A percentile compares a stretch with the other conserved stretches of the same genome.
Evolutionary conservation across 92 coral and sea anemone genomes (phyloP).

Genomic region (Epizoanthus stellaris): DNA sequence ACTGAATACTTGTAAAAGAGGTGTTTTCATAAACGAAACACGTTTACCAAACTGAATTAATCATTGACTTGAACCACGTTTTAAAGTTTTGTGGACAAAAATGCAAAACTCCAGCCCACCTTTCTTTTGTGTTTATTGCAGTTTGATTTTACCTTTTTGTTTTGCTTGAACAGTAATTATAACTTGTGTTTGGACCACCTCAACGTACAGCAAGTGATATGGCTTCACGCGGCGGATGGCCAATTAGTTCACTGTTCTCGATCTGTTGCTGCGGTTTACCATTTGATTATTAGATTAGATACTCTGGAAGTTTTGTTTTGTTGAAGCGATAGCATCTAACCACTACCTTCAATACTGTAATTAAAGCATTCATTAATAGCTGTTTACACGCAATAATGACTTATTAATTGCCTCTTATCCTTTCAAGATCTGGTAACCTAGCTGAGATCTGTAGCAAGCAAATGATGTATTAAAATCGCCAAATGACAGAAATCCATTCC

Average conservation of each 20-base stretch:
- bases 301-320: conserved; percentile 27
- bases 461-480: background rate
- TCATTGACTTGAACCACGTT: too few species aligned
- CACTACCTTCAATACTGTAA: background rate
- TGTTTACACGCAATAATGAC: conserved; percentile 20
- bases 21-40: too few species aligned
- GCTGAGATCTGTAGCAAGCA: background rate
- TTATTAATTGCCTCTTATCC: conserved; percentile 23
- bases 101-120: too few species aligned
- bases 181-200: conserved; percentile 2
- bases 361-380: conserved; percentile 1
- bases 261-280: background rate
- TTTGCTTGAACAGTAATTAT: background rate
- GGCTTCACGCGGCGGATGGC: background rate
- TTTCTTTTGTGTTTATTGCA: too few species aligned
- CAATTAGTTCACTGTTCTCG: conserved; percentile 4
- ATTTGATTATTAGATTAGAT: conserved; percentile 36
- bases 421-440: background rate
- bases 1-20: too few species aligned
- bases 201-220: background rate
- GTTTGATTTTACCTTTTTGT: background rate
- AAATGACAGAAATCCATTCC: background rate
- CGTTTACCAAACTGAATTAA: too few species aligned
- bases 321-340: conserved; percentile 9
- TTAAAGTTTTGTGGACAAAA: too few species aligned